Conservation (phyloP, 2,888 invertebrate species). For the Megamerina dolium region DNA sequence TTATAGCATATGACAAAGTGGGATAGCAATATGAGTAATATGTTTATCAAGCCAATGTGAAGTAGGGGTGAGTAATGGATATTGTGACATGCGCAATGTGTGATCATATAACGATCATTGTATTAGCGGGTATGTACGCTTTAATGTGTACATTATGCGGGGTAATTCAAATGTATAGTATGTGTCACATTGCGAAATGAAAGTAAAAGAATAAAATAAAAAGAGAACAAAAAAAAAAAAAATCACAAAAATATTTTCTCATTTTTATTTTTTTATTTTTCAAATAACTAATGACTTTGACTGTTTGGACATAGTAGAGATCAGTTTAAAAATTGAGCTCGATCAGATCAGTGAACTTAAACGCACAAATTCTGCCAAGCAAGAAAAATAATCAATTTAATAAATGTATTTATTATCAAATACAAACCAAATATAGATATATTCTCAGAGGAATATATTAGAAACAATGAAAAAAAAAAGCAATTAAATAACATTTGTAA, state of each 20-base stretch:
- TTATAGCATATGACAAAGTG: no score
- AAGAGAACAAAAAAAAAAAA: no score
- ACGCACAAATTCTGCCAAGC: background rate
- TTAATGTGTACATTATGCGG: background rate
- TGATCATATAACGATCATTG: no score
- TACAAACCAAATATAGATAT: no score
- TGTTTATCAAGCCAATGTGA: no score
- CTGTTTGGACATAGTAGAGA: slow-evolving; percentile 44
- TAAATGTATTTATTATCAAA: no score
- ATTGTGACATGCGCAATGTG: slow-evolving; percentile 13
- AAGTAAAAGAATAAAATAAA: background rate
- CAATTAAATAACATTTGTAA: no score
- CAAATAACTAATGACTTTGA: slow-evolving; percentile 40
- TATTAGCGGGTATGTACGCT: background rate
- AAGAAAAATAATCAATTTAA: slow-evolving; percentile 1
- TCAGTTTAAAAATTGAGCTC: slow-evolving; percentile 47
- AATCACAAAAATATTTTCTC: no score
- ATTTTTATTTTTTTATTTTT: slow-evolving; percentile 2
- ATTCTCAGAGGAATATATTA: slow-evolving; percentile 1
- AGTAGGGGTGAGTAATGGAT: no score
- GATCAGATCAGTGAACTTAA: slow-evolving; percentile 38
- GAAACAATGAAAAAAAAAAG: slow-evolving; percentile 10
- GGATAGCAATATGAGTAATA: no score
- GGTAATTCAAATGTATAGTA: background rate
- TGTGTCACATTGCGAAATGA: background rate